Percentiles rank a stretch among this genome's conserved stretches.
phyloP scores from a whole-genome alignment of 2,888 invertebrate species.

The Agriopis leucophaearia region DNA sequence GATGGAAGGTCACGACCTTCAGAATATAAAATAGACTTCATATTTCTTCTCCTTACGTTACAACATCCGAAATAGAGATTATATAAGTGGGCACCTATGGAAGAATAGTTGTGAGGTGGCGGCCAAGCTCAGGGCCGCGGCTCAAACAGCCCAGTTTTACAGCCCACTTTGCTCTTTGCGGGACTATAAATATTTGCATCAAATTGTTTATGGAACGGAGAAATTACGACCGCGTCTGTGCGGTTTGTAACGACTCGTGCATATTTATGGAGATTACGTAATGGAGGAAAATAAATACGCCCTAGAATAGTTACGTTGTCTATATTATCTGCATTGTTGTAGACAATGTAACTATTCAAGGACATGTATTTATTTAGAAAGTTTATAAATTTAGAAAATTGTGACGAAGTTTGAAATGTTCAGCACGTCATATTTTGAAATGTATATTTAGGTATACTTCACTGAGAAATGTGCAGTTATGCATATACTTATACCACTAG shows the following conservation, averaged over 20 bases:
- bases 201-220: constrained; percentile 24
- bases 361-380: too few species aligned
- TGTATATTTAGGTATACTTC: too few species aligned
- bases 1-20: too few species aligned
- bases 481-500: too few species aligned
- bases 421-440: too few species aligned
- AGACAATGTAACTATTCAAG: too few species aligned
- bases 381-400: too few species aligned
- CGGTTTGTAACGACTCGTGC: not conserved
- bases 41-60: constrained; percentile 5
- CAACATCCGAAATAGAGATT: constrained; percentile 1
- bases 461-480: too few species aligned
- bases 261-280: not conserved
- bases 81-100: not conserved
- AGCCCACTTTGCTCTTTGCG: constrained; percentile 15
- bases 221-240: constrained; percentile 12
- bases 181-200: constrained; percentile 25
- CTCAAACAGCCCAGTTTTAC: constrained; percentile 16
- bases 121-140: constrained; percentile 28
- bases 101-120: constrained; percentile 4
- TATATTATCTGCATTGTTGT: too few species aligned
- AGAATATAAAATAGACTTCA: too few species aligned
- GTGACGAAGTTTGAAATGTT: too few species aligned
- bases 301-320: too few species aligned
- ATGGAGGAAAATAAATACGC: not conserved